A percentile compares a stretch with the other conserved stretches of the same genome.
phyloP scores from a whole-genome alignment of 2,113 vertebrate genomes.

The Azemiops feae region DNA sequence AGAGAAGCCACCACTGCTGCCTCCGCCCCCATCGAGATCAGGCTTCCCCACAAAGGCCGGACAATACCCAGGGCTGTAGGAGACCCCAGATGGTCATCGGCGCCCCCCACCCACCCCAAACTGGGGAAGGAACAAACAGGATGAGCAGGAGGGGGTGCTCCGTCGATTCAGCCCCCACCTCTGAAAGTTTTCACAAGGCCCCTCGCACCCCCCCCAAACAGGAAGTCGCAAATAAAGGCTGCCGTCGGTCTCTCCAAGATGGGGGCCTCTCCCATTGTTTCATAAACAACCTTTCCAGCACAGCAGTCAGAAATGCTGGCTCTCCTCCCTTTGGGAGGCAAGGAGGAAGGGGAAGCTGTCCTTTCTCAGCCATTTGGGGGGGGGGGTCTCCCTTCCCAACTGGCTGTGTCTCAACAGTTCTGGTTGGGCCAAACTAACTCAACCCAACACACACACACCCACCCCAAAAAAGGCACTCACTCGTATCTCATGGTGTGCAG shows the following conservation, averaged over 20 bases:
- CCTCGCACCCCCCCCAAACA: not conserved
- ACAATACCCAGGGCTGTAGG: too few species aligned
- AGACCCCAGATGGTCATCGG: not conserved
- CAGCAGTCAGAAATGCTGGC: not conserved
- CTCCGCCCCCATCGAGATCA: slow-evolving; percentile 11
- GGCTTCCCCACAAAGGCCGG: not conserved
- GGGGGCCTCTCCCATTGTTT: not conserved
- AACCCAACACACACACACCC: not conserved
- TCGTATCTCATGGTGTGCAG: not conserved
- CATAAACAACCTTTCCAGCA: not conserved
- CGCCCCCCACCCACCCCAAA: rapidly evolving
- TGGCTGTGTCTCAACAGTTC: not conserved
- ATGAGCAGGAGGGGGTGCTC: not conserved
- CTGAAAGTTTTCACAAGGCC: not conserved
- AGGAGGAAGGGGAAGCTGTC: too few species aligned
- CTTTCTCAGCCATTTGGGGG: not conserved
- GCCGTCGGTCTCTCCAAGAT: not conserved
- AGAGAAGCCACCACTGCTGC: not conserved
- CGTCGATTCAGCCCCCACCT: not conserved
- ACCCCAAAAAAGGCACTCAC: not conserved
- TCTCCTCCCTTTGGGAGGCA: not conserved
- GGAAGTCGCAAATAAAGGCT: not conserved
- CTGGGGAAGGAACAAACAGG: not conserved
- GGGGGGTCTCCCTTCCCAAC: rapidly evolving
- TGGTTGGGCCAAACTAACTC: not conserved